Percentiles rank a stretch among this genome's conserved stretches.
phyloP scores from a whole-genome alignment of 1,140 invertebrate genomes.

The Cryptotermes secundus region DNA sequence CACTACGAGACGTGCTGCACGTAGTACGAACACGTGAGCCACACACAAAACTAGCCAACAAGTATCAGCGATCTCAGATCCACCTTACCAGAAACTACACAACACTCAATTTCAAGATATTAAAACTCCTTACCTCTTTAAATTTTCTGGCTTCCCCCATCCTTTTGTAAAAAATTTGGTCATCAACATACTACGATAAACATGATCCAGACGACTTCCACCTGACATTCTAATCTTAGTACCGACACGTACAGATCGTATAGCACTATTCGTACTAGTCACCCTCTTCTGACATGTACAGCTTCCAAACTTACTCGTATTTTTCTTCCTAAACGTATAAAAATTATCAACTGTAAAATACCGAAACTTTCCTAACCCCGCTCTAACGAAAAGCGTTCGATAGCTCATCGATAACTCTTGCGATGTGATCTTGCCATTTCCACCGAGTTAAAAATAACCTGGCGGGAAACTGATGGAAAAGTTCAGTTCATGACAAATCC shows the following conservation, averaged over 20 bases:
- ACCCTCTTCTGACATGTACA: not conserved
- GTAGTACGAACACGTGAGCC: not conserved
- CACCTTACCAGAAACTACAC: too few relatives aligned
- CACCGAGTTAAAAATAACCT: too few relatives aligned
- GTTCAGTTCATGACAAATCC: too few relatives aligned
- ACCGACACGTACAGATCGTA: not conserved
- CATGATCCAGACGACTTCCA: slow-evolving; percentile 77
- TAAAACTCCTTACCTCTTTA: slow-evolving; percentile 72
- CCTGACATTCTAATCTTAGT: slow-evolving; percentile 55
- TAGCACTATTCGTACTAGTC: too few relatives aligned
- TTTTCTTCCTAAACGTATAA: not conserved
- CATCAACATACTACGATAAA: slow-evolving; percentile 86
- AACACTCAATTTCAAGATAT: too few relatives aligned
- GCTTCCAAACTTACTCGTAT: not conserved
- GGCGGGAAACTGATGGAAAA: too few relatives aligned
- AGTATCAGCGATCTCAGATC: too few relatives aligned
- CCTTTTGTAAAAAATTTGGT: slow-evolving; percentile 95
- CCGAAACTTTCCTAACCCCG: not conserved
- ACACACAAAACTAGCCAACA: too few relatives aligned
- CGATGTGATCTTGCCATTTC: too few relatives aligned
- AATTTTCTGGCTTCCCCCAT: slow-evolving; percentile 91
- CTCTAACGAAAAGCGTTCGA: not conserved
- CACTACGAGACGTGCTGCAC: not conserved
- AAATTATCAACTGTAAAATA: not conserved
- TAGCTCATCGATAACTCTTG: not conserved